Evolutionary conservation across 1,140 invertebrate genomes (phyloP).

Genomic region (Aphis gossypii): DNA sequence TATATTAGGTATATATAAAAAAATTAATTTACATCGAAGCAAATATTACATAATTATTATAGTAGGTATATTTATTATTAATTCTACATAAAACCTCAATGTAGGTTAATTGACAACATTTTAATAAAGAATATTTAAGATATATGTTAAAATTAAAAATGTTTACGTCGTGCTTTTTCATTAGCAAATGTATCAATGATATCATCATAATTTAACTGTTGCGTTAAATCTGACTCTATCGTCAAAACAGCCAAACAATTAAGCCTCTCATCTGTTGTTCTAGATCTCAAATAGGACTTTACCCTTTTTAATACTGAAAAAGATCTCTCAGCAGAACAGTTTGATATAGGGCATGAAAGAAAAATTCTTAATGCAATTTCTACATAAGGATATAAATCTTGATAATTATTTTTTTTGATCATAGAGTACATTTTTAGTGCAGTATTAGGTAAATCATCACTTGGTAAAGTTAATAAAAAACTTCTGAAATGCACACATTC

Average conservation of each 20-base stretch:
- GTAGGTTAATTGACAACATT: too few relatives aligned
- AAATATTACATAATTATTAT: not conserved
- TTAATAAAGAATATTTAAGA: too few relatives aligned
- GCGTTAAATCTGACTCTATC: not conserved
- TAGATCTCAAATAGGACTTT: not conserved
- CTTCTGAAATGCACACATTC: conserved; percentile 25
- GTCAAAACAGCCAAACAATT: not conserved
- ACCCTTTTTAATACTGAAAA: not conserved
- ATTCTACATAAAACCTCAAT: too few relatives aligned
- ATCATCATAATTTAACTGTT: not conserved
- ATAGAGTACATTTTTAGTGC: conserved; percentile 5
- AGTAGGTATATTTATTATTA: too few relatives aligned
- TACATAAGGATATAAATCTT: conserved; percentile 22
- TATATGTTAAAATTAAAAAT: too few relatives aligned
- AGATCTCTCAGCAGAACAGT: not conserved
- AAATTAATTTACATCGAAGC: not conserved
- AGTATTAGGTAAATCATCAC: conserved; percentile 9
- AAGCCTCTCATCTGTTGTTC: not conserved
- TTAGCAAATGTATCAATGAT: not conserved
- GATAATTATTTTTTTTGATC: not conserved
- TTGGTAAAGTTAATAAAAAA: conserved; percentile 38
- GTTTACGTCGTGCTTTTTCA: not conserved
- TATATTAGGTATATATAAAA: not conserved
- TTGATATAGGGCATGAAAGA: not conserved
- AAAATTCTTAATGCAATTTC: conserved; percentile 52